These are phyloP conservation scores for Coptotermes formosanus DNA, from an alignment of 1,140 invertebrate species.

Conservation along the genomic window DNA sequence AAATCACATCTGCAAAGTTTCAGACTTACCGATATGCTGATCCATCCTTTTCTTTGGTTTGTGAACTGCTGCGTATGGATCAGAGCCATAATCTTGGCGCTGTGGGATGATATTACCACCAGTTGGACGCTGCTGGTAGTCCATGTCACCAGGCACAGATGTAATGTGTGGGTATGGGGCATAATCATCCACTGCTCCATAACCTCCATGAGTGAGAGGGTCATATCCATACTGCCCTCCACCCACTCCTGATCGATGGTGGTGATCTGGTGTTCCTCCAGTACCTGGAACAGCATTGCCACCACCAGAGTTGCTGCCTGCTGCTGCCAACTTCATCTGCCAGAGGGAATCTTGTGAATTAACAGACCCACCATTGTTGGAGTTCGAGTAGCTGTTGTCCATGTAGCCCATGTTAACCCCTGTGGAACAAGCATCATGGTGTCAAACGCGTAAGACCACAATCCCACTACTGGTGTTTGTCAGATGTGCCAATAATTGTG, in stretches of 20 bases:
- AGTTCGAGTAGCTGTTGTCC: conserved; percentile 89
- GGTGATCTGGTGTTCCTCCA: conserved; percentile 41
- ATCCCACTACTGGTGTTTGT: neutral
- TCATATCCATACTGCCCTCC: conserved; percentile 67
- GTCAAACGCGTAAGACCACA: neutral
- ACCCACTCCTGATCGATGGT: conserved; percentile 44
- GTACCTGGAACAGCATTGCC: conserved; percentile 45
- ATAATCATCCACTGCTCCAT: conserved; percentile 81
- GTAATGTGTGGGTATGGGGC: conserved; percentile 74
- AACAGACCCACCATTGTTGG: conserved; percentile 88
- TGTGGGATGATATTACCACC: conserved; percentile 73
- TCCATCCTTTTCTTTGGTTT: conserved; percentile 81
- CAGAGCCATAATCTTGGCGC: conserved; percentile 79
- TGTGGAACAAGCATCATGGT: conserved; percentile 42
- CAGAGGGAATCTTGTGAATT: conserved; percentile 93
- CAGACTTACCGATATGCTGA: conserved; percentile 71
- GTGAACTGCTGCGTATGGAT: conserved; percentile 81
- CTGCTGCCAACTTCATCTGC: conserved; percentile 85
- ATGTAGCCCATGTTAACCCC: conserved; percentile 85
- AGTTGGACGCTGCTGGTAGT: conserved; percentile 46
- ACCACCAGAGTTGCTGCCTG: conserved; percentile 46
- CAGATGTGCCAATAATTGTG: neutral
- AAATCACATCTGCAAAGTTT: too few relatives aligned
- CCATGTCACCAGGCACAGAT: conserved; percentile 57
- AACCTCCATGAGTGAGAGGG: conserved; percentile 73